Conservation (phyloP, 1,140 invertebrate genomes). For the Ceratina australensis region DNA sequence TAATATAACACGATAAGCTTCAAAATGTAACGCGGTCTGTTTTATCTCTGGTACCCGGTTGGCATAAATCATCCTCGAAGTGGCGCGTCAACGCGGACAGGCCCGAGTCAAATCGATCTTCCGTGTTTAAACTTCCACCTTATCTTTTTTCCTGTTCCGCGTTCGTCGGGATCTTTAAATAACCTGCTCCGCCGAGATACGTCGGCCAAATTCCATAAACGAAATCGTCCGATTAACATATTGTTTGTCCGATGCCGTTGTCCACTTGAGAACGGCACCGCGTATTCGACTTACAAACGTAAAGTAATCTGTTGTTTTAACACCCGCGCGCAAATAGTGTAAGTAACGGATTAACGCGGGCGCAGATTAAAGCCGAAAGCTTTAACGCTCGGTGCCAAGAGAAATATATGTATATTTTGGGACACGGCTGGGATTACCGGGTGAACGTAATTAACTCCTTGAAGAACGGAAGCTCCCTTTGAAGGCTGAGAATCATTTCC, state of each 20-base stretch:
- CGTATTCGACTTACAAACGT: no score
- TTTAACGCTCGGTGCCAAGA: not conserved
- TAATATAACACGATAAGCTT: no score
- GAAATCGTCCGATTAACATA: no score
- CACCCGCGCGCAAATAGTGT: conserved; percentile 9
- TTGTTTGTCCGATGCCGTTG: no score
- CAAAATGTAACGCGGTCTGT: not conserved
- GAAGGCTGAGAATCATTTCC: conserved; percentile 1
- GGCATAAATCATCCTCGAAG: not conserved
- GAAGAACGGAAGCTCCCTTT: not conserved
- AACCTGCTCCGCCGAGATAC: no score
- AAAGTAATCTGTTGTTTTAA: not conserved
- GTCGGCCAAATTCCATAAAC: no score
- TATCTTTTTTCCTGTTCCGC: not conserved
- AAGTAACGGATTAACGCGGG: conserved; percentile 23
- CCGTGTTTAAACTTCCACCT: not conserved
- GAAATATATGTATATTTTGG: conserved; percentile 33
- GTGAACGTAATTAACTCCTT: conserved; percentile 35
- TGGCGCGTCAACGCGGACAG: not conserved
- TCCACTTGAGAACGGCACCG: no score
- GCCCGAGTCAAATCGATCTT: conserved; percentile 2
- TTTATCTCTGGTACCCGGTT: no score
- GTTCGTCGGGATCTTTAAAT: not conserved
- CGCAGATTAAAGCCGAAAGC: conserved; percentile 31
- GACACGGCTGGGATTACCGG: not conserved